Evolutionary conservation across 1,140 invertebrate species (phyloP).

Genomic region (silkworm (Bombyx mori)): DNA sequence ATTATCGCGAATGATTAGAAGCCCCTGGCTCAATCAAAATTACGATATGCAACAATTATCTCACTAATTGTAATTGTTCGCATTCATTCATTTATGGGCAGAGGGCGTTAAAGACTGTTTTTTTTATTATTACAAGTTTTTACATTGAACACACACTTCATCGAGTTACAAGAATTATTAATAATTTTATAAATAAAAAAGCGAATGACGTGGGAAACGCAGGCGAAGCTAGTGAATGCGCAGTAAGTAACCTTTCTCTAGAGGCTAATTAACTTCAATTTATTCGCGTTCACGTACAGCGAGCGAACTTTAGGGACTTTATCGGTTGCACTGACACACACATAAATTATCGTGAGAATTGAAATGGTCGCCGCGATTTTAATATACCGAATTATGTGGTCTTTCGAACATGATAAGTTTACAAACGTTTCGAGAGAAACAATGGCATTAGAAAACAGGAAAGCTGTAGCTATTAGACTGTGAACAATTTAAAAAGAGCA

Average conservation of each 20-base stretch:
- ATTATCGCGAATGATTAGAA: too few relatives aligned
- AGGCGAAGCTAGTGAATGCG: constrained; percentile 21
- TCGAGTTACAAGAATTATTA: constrained; percentile 30
- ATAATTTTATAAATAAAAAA: constrained; percentile 40
- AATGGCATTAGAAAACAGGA: constrained; percentile 34
- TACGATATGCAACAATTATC: constrained; percentile 10
- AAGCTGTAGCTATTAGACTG: constrained; percentile 49
- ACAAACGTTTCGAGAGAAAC: constrained; percentile 25
- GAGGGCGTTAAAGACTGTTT: constrained; percentile 22
- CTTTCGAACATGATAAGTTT: background rate
- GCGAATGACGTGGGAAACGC: constrained; percentile 41
- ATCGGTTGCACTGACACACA: constrained; percentile 15
- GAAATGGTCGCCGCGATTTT: too few relatives aligned
- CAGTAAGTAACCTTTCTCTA: constrained; percentile 38
- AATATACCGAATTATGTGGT: too few relatives aligned
- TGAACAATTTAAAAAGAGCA: constrained; percentile 36
- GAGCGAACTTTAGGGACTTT: background rate
- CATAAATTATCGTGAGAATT: constrained; percentile 7
- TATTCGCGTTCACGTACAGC: constrained; percentile 18
- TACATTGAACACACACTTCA: constrained; percentile 24
- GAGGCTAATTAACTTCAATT: constrained; percentile 40
- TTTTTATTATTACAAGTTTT: constrained; percentile 29
- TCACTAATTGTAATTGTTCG: constrained; percentile 13
- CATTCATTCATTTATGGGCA: constrained; percentile 14
- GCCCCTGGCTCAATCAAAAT: too few relatives aligned